Evolutionary conservation across 1,140 invertebrate species (phyloP).

Genomic region (Brachionus rotundiformis): DNA sequence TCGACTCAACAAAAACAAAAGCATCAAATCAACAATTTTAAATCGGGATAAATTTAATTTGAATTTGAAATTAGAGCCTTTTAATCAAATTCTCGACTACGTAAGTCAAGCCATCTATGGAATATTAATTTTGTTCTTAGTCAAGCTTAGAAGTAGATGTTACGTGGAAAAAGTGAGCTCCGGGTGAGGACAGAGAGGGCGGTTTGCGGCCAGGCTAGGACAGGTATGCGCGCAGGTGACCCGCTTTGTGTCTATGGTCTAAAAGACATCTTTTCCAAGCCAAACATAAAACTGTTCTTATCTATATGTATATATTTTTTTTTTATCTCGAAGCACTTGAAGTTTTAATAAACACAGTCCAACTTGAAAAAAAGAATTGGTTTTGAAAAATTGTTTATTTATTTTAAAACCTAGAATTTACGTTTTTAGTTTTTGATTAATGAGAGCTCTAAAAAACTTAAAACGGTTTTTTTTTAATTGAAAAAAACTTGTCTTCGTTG

Average conservation of each 20-base stretch:
- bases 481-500: conserved; percentile 22
- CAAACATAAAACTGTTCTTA: background rate
- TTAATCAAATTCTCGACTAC: conserved; percentile 8
- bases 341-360: conserved; percentile 14
- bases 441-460: conserved; percentile 41
- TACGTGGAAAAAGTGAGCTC: no score
- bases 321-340: conserved; percentile 43
- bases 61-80: conserved; percentile 23
- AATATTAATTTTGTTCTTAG: conserved; percentile 42
- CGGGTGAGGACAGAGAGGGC: no score
- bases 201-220: no score
- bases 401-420: conserved; percentile 42
- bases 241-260: background rate
- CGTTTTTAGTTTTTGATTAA: conserved; percentile 40
- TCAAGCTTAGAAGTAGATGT: background rate
- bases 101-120: conserved; percentile 38
- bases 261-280: conserved; percentile 9
- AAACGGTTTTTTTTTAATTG: conserved; percentile 12
- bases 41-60: conserved; percentile 30
- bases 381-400: conserved; percentile 45
- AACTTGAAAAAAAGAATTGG: conserved; percentile 30
- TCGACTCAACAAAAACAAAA: conserved; percentile 29
- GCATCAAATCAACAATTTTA: background rate
- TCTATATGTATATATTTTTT: background rate
- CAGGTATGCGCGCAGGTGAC: no score